phyloP scores from a whole-genome alignment of 2,888 invertebrate genomes.

The Diabrotica balteata region DNA sequence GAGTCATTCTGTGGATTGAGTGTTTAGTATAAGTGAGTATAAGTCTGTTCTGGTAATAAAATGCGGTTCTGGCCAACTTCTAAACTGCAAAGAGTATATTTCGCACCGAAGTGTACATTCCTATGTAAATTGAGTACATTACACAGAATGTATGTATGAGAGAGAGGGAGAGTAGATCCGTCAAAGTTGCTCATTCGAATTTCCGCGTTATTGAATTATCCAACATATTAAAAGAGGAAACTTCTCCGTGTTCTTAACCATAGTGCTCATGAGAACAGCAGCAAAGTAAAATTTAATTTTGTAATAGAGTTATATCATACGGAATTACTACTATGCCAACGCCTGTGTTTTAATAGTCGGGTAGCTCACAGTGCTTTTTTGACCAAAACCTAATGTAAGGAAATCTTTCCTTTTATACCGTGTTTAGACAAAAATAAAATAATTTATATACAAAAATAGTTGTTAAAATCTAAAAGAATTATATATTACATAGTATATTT shows the following conservation, averaged over 20 bases:
- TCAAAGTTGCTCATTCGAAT: constrained; percentile 20
- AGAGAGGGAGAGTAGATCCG: constrained; percentile 2
- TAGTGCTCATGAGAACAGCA: constrained; percentile 16
- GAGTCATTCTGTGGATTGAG: too few relatives aligned
- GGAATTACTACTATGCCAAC: not conserved
- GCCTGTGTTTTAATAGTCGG: too few relatives aligned
- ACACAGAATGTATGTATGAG: too few relatives aligned
- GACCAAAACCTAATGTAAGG: too few relatives aligned
- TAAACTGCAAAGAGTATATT: not conserved
- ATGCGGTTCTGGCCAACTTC: not conserved
- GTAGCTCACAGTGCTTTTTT: too few relatives aligned
- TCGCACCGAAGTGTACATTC: not conserved
- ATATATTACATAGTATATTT: too few relatives aligned
- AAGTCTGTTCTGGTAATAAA: too few relatives aligned
- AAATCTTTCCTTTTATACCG: too few relatives aligned
- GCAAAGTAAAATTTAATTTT: constrained; percentile 5
- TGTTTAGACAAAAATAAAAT: too few relatives aligned
- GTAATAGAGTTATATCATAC: constrained; percentile 1
- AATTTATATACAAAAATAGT: too few relatives aligned
- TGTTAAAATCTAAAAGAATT: too few relatives aligned
- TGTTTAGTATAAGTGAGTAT: too few relatives aligned
- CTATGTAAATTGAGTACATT: constrained; percentile 4
- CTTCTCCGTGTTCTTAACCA: constrained; percentile 20
- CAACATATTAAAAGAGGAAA: constrained; percentile 24
- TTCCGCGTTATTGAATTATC: constrained; percentile 23